Percentiles rank a stretch among this genome's conserved stretches.
phyloP scores from a whole-genome alignment of 2,888 invertebrate genomes.

The Hyposoter dolosus region DNA sequence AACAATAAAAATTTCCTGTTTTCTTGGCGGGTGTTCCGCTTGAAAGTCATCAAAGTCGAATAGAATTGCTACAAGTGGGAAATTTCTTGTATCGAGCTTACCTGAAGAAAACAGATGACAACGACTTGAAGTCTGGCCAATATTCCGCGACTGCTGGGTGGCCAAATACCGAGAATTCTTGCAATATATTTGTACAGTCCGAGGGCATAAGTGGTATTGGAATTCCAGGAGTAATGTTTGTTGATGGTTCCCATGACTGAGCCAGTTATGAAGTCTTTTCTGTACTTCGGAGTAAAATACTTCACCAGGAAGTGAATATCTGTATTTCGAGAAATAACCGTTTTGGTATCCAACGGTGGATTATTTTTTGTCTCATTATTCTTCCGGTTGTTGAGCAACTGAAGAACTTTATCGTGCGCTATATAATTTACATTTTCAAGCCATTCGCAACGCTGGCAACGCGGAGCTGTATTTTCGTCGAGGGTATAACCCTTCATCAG shows the following conservation, averaged over 20 bases:
- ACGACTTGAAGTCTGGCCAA: conserved; percentile 41
- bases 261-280: not conserved
- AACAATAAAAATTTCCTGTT: no score
- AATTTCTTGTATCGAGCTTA: conserved; percentile 22
- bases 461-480: not conserved
- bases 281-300: not conserved
- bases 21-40: not conserved
- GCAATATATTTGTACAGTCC: conserved; percentile 61
- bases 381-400: not conserved
- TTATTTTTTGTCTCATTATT: conserved; percentile 8
- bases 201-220: conserved; percentile 59
- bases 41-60: not conserved
- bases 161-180: conserved; percentile 62
- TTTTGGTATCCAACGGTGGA: not conserved
- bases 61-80: not conserved
- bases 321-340: conserved; percentile 18
- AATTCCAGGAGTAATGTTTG: conserved; percentile 49
- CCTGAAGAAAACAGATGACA: conserved; percentile 42
- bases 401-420: not conserved
- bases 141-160: conserved; percentile 36
- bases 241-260: conserved; percentile 27
- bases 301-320: conserved; percentile 6
- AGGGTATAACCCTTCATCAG: conserved; percentile 29
- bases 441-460: not conserved
- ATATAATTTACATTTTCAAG: conserved; percentile 21